These are phyloP conservation scores for Tympanoctomys barrerae DNA, from an alignment of 2,797 vertebrate species.

Conservation along the genomic window DNA sequence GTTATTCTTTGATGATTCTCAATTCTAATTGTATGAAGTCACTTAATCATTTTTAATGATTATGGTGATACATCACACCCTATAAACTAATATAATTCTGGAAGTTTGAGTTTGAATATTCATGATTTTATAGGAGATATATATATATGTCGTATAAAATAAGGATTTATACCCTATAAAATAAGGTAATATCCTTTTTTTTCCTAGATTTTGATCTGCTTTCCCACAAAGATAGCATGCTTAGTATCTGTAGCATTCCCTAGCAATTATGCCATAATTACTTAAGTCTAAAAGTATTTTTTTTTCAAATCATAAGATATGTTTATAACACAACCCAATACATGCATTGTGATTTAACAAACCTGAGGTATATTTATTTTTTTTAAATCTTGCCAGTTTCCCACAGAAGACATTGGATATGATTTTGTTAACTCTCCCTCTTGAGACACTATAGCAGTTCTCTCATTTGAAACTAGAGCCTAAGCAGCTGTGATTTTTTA, in stretches of 20 bases:
- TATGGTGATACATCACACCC: not conserved
- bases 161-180: not conserved
- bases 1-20: not conserved
- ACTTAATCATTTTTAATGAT: not conserved
- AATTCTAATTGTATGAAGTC: not conserved
- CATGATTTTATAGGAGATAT: not conserved
- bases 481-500: not conserved
- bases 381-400: not conserved
- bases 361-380: not conserved
- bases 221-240: not conserved
- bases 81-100: not conserved
- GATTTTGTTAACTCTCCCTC: not conserved
- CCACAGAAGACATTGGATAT: not conserved
- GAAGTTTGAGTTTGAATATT: not conserved
- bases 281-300: not conserved
- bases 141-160: not conserved
- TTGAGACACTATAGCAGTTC: not conserved
- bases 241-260: not conserved
- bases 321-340: not conserved
- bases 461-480: not conserved
- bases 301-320: not conserved
- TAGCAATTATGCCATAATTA: not conserved
- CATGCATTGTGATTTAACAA: not conserved
- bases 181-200: not conserved
- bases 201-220: not conserved